phyloP scores from a whole-genome alignment of 2,797 vertebrate species.

The Mormyrus hasselquistii region DNA sequence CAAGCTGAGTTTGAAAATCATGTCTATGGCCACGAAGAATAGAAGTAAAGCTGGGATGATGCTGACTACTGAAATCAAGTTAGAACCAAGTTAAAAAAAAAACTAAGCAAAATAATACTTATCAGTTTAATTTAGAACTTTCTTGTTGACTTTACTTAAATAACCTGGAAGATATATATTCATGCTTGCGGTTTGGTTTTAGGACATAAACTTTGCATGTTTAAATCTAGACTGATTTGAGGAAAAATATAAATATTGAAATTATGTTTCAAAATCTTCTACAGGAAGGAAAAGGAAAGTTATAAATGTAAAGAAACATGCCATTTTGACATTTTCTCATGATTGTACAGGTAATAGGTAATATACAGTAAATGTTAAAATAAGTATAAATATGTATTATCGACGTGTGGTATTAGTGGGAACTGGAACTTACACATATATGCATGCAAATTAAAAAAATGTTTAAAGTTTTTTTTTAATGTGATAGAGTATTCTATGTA shows the following conservation, averaged over 20 bases:
- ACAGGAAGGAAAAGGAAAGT: neutral
- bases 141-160: neutral
- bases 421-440: neutral
- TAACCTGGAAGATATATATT: neutral
- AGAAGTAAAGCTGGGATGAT: neutral
- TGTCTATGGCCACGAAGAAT: conserved; percentile 62
- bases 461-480: neutral
- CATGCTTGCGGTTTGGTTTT: neutral
- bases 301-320: neutral
- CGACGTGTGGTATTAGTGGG: neutral
- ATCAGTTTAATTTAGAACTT: neutral
- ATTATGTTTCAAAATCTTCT: neutral
- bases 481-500: neutral
- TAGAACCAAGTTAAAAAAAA: neutral
- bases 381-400: neutral
- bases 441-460: neutral
- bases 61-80: neutral
- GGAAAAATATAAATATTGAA: neutral
- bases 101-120: neutral
- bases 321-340: neutral
- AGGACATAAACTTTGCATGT: neutral
- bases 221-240: neutral
- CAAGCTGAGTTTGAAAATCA: conserved; percentile 63
- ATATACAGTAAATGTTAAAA: neutral
- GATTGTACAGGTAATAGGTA: neutral